These are phyloP conservation scores for Stomatorhinus walkeri DNA, from an alignment of 2,797 vertebrate genomes.

Conservation along the genomic window DNA sequence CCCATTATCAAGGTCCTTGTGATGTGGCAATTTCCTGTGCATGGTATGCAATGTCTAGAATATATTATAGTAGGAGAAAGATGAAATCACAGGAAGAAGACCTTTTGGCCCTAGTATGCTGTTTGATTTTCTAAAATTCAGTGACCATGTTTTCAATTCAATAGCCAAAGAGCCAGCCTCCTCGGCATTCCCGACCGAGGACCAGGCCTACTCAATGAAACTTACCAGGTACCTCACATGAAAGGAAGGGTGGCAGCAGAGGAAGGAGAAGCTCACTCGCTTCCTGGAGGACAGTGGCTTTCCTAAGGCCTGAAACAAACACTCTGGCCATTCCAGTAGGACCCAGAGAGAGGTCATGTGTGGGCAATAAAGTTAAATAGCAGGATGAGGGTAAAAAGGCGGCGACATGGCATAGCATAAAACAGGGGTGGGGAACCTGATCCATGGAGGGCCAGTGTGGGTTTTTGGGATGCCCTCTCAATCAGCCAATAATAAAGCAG, in stretches of 20 bases:
- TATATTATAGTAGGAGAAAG: slow-evolving; percentile 61
- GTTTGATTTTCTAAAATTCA: slow-evolving; percentile 96
- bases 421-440: no score
- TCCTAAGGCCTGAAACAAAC: slow-evolving; percentile 69
- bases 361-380: slow-evolving; percentile 56
- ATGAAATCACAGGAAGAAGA: slow-evolving; percentile 77
- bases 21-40: no score
- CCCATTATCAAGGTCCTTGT: not conserved
- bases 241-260: slow-evolving; percentile 72
- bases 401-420: not conserved
- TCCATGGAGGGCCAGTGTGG: no score
- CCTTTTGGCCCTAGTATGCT: slow-evolving; percentile 94
- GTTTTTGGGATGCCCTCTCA: no score
- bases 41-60: no score
- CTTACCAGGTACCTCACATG: slow-evolving; percentile 61
- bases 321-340: slow-evolving; percentile 56
- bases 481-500: no score
- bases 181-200: slow-evolving; percentile 65
- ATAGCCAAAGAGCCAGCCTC: slow-evolving; percentile 74
- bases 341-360: slow-evolving; percentile 62
- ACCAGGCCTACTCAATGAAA: slow-evolving; percentile 47
- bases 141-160: slow-evolving; percentile 88
- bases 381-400: slow-evolving; percentile 66
- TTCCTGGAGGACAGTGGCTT: slow-evolving; percentile 78
- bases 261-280: slow-evolving; percentile 85